Conservation (phyloP, 2,888 invertebrate genomes). For the Aricia artaxerxes region DNA sequence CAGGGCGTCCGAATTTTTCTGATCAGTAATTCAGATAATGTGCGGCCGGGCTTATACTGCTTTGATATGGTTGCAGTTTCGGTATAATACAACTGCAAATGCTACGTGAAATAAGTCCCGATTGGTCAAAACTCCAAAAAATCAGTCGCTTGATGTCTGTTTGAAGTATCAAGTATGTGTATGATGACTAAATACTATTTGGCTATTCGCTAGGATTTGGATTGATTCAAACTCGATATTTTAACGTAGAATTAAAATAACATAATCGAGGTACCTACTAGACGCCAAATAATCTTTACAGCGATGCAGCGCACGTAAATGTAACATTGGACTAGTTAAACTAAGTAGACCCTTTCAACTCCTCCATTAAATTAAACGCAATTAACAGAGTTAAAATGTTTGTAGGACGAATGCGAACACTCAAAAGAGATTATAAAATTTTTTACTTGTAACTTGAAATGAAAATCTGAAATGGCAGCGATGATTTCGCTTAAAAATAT, state of each 20-base stretch:
- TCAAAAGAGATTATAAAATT: not conserved
- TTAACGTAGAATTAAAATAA: not conserved
- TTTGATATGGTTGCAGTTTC: too few species aligned
- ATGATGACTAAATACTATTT: too few species aligned
- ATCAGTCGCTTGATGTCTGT: too few species aligned
- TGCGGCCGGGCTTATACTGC: too few species aligned
- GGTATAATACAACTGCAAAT: too few species aligned
- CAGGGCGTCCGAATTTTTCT: too few species aligned
- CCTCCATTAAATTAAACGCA: not conserved
- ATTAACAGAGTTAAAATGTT: constrained; percentile 10
- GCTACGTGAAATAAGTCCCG: too few species aligned
- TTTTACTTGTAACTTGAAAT: not conserved
- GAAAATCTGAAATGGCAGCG: not conserved
- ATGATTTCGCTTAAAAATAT: constrained; percentile 5
- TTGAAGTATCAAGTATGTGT: too few species aligned
- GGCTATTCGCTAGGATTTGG: too few species aligned
- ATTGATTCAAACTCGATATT: not conserved
- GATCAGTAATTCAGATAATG: too few species aligned
- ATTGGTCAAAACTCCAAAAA: too few species aligned
- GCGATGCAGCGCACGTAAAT: not conserved
- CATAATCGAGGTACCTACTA: not conserved
- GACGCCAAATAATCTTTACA: not conserved
- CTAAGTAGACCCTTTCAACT: constrained; percentile 2
- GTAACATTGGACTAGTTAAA: not conserved
- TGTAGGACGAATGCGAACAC: not conserved